Conservation (phyloP, 1,140 invertebrate species). For the Steinernema khuongi region DNA sequence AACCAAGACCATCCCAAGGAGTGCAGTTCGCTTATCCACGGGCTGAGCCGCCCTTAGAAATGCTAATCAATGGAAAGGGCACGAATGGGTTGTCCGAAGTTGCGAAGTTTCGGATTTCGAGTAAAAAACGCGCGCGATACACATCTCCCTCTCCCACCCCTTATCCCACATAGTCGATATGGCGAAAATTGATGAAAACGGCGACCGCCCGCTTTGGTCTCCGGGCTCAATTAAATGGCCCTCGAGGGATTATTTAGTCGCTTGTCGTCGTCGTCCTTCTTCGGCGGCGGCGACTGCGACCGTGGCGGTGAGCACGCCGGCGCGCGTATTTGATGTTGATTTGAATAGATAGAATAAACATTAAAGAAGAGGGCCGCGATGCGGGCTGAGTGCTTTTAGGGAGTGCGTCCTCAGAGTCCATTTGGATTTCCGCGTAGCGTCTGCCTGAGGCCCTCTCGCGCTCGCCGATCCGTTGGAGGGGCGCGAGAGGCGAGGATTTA, state of each 20-base stretch:
- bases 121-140: constrained; percentile 6
- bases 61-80: no score
- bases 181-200: constrained; percentile 12
- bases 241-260: constrained; percentile 16
- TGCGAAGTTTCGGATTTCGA: no score
- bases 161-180: not conserved
- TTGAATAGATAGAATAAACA: constrained; percentile 13
- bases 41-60: no score
- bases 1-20: no score
- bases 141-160: not conserved
- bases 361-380: not conserved
- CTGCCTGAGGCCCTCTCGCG: no score
- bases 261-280: constrained; percentile 1
- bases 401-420: not conserved
- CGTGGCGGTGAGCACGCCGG: no score
- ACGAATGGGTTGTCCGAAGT: no score
- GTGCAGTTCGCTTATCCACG: no score
- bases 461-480: not conserved
- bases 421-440: not conserved
- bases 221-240: constrained; percentile 14
- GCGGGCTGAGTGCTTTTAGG: not conserved
- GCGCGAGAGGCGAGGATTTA: not conserved
- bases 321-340: constrained; percentile 11
- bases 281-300: no score
- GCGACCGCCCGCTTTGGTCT: constrained; percentile 11